Evolutionary conservation across 2,888 invertebrate genomes (phyloP).

Genomic region (Oscheius sp.): DNA sequence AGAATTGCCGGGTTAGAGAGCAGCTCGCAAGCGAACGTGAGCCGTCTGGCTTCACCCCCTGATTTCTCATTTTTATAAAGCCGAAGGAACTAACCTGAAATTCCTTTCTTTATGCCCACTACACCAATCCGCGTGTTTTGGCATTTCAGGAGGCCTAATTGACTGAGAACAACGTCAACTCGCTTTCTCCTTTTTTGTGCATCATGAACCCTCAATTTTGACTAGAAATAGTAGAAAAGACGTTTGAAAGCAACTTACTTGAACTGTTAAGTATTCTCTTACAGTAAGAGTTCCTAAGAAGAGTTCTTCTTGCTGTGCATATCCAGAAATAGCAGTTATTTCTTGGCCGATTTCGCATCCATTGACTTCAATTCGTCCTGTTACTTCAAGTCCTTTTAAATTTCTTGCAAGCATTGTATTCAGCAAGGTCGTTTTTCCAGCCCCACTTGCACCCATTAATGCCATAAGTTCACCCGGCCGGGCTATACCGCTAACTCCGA

Average conservation of each 20-base stretch:
- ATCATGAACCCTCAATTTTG: slow-evolving; percentile 77
- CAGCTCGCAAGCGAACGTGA: slow-evolving; percentile 90
- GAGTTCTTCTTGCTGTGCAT: slow-evolving; percentile 73
- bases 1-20: slow-evolving; percentile 89
- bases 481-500: slow-evolving; percentile 60
- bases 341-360: slow-evolving; percentile 58
- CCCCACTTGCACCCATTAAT: slow-evolving; percentile 78
- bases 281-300: slow-evolving; percentile 72
- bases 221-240: slow-evolving; percentile 36
- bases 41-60: slow-evolving; percentile 80
- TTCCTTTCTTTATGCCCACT: slow-evolving; percentile 80
- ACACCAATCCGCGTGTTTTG: slow-evolving; percentile 90
- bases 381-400: slow-evolving; percentile 67
- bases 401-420: slow-evolving; percentile 81
- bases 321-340: slow-evolving; percentile 67
- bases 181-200: slow-evolving; percentile 76
- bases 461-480: slow-evolving; percentile 70
- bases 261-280: slow-evolving; percentile 70
- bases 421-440: slow-evolving; percentile 92
- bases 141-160: slow-evolving; percentile 89
- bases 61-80: slow-evolving; percentile 79
- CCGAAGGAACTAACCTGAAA: slow-evolving; percentile 50
- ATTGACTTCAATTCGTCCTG: slow-evolving; percentile 69
- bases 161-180: slow-evolving; percentile 80
- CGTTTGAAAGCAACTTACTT: slow-evolving; percentile 73